These are phyloP conservation scores for Conops quadrifasciatus DNA, from an alignment of 2,888 invertebrate species.

Conservation along the genomic window DNA sequence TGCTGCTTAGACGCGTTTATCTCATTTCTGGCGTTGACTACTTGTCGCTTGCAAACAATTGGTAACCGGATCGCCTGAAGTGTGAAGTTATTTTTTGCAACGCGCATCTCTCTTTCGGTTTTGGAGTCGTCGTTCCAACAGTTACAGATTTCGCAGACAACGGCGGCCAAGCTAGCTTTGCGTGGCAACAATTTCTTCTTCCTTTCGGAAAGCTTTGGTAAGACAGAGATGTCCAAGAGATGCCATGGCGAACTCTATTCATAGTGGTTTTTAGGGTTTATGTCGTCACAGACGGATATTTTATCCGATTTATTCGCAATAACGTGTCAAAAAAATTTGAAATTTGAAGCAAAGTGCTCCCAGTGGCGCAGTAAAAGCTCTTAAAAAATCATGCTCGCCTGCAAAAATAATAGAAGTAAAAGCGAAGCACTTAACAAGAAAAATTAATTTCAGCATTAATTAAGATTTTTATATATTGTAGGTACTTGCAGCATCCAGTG, in stretches of 20 bases:
- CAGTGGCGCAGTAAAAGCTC: too few relatives aligned
- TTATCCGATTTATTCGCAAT: too few relatives aligned
- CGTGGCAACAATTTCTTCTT: neutral
- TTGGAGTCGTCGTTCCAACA: constrained; percentile 4
- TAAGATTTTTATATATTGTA: constrained; percentile 37
- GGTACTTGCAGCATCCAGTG: constrained; percentile 41
- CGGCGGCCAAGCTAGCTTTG: neutral
- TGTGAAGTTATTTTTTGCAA: constrained; percentile 13
- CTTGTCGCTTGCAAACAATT: too few relatives aligned
- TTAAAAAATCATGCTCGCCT: neutral
- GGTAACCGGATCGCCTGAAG: constrained; percentile 17
- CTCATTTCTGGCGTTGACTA: too few relatives aligned
- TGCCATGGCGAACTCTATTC: neutral
- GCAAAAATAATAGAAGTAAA: neutral
- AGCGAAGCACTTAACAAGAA: constrained; percentile 19
- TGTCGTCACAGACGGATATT: too few relatives aligned
- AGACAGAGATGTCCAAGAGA: too few relatives aligned
- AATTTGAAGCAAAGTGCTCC: too few relatives aligned
- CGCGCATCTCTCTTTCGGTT: constrained; percentile 23
- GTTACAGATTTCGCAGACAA: constrained; percentile 27
- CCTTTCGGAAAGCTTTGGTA: neutral
- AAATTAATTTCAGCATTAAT: constrained; percentile 37
- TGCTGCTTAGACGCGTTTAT: too few relatives aligned
- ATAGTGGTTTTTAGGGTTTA: too few relatives aligned
- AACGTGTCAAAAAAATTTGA: too few relatives aligned